Conservation (phyloP, 1,140 invertebrate genomes). For the Bombus confusus region DNA sequence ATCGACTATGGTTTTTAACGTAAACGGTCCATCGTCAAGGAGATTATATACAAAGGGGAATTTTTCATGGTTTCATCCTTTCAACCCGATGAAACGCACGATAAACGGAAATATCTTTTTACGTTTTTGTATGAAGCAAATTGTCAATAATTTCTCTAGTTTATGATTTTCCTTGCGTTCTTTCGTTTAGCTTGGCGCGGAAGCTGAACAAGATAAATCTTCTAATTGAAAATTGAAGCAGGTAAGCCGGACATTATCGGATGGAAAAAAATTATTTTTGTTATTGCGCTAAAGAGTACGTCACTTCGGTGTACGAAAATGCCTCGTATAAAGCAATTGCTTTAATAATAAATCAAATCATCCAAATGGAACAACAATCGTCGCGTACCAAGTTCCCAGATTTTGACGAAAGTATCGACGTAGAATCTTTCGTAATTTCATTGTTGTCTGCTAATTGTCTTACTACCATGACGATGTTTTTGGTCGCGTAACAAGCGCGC, state of each 20-base stretch:
- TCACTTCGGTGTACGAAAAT: neutral
- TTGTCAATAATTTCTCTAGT: no score
- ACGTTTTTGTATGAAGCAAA: no score
- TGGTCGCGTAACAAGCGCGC: conserved; percentile 3
- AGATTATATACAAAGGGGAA: neutral
- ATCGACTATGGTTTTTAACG: no score
- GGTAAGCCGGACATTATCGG: neutral
- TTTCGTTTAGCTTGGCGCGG: no score
- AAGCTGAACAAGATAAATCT: neutral
- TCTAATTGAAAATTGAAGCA: neutral
- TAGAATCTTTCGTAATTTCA: neutral
- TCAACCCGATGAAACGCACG: neutral
- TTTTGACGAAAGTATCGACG: neutral
- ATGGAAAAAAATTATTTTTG: neutral
- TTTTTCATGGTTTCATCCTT: neutral
- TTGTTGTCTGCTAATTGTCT: neutral
- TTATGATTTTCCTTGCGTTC: no score
- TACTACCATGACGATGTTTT: neutral
- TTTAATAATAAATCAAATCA: neutral
- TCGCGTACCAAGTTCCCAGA: neutral
- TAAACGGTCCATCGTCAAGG: neutral
- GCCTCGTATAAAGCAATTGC: neutral
- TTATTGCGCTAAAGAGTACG: accelerated
- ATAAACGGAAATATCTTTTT: neutral
- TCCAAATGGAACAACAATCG: neutral